A percentile compares a stretch with the other conserved stretches of the same genome.
Evolutionary conservation across 2,797 vertebrate species (phyloP).

Genomic region (Typhlichthys eigenmanni): DNA sequence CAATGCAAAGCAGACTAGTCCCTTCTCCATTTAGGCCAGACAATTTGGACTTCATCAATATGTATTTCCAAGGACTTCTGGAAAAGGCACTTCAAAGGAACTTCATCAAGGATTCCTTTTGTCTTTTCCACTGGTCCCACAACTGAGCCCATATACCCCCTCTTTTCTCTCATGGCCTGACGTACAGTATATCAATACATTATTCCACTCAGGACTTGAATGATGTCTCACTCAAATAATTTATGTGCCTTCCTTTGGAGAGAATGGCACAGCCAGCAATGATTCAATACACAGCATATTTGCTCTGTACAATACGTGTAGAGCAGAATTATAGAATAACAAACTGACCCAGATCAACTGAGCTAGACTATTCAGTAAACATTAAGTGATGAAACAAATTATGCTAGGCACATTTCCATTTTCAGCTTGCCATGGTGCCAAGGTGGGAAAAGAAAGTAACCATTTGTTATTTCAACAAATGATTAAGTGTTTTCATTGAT

Average conservation of each 20-base stretch:
- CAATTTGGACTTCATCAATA: slow-evolving; percentile 98
- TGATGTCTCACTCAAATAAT: slow-evolving; percentile 91
- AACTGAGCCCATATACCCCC: slow-evolving; percentile 47
- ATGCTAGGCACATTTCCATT: slow-evolving; percentile 3
- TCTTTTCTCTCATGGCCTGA: slow-evolving; percentile 20
- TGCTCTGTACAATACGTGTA: slow-evolving; percentile 22
- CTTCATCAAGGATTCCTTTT: slow-evolving; percentile 96
- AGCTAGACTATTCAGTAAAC: neutral
- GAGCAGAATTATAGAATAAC: slow-evolving; percentile 16
- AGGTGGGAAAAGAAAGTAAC: neutral
- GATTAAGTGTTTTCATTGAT: slow-evolving; percentile 14
- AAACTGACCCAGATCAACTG: slow-evolving; percentile 15
- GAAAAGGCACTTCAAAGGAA: slow-evolving; percentile 97
- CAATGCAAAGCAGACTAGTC: slow-evolving; percentile 89
- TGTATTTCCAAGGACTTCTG: slow-evolving; percentile 95
- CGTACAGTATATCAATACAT: slow-evolving; percentile 93
- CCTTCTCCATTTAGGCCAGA: slow-evolving; percentile 90
- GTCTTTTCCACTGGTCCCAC: slow-evolving; percentile 87
- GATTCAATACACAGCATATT: slow-evolving; percentile 17
- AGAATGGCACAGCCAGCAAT: slow-evolving; percentile 20
- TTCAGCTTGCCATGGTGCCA: neutral
- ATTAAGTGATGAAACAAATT: slow-evolving; percentile 3
- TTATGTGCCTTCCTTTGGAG: slow-evolving; percentile 32
- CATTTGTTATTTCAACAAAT: slow-evolving; percentile 30
- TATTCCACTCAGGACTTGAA: slow-evolving; percentile 82